These are phyloP conservation scores for Tipula helvola DNA, from an alignment of 2,888 invertebrate species.

Conservation along the genomic window DNA sequence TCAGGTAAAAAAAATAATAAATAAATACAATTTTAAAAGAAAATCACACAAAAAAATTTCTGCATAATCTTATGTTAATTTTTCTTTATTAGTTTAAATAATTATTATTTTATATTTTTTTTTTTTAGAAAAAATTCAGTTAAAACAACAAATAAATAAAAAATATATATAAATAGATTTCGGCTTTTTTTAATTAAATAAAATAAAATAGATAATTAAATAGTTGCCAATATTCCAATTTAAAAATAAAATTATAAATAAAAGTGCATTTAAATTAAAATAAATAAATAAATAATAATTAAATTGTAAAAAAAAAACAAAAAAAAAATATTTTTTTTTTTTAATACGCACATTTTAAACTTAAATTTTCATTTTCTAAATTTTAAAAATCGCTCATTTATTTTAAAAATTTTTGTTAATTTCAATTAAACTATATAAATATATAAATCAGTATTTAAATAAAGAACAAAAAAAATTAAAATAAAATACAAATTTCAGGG, in stretches of 20 bases:
- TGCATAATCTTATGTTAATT: neutral
- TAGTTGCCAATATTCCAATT: conserved; percentile 4
- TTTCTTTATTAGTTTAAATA: neutral
- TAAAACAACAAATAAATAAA: neutral
- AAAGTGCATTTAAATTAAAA: conserved; percentile 1
- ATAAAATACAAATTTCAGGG: conserved; percentile 7
- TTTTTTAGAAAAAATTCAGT: neutral
- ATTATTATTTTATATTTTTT: neutral
- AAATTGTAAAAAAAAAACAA: neutral
- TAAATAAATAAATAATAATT: neutral
- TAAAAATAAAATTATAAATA: conserved; percentile 4
- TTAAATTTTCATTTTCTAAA: neutral
- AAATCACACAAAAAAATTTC: neutral
- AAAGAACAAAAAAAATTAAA: neutral
- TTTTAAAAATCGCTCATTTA: neutral
- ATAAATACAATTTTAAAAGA: neutral
- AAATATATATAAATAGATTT: neutral
- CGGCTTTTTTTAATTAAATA: neutral
- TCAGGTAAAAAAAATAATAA: neutral
- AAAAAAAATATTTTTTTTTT: neutral
- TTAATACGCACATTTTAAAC: neutral
- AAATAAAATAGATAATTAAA: neutral
- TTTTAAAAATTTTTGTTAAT: neutral
- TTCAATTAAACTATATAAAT: neutral
- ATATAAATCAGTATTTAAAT: conserved; percentile 6